Conservation (phyloP, 2,113 vertebrate species). For the Prolemur simus region DNA sequence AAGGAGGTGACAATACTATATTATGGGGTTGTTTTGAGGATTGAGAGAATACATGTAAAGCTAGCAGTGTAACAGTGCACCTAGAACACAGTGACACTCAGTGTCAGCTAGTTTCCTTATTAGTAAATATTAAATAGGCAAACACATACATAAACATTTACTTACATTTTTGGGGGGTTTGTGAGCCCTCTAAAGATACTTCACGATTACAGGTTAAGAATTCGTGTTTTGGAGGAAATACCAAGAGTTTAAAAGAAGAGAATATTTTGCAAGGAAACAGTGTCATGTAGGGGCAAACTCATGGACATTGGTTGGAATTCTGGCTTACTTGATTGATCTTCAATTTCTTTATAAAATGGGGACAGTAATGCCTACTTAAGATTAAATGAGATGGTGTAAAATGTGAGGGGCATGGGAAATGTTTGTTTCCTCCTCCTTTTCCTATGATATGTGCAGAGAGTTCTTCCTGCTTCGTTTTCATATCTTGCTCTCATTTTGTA, state of each 20-base stretch:
- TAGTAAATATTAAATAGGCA: slow-evolving; percentile 5
- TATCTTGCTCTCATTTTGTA: background rate
- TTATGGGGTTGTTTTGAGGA: too few species aligned
- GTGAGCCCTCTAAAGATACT: background rate
- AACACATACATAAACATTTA: background rate
- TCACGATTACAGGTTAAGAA: background rate
- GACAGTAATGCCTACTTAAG: background rate
- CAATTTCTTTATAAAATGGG: background rate
- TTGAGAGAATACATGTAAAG: too few species aligned
- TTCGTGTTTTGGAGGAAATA: slow-evolving; percentile 18
- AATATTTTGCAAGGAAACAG: slow-evolving; percentile 3
- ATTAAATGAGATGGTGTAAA: background rate
- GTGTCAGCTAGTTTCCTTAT: too few species aligned
- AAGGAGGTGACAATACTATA: too few species aligned
- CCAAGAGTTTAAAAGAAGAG: background rate
- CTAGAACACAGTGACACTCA: too few species aligned
- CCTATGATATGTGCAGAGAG: background rate
- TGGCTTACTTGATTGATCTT: background rate
- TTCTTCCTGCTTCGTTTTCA: slow-evolving; percentile 13
- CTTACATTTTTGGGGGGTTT: background rate
- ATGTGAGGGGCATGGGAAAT: background rate
- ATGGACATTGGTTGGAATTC: slow-evolving; percentile 3
- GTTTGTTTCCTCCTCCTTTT: background rate
- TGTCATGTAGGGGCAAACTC: background rate
- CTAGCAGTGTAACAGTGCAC: too few species aligned